Conservation (phyloP, 2,888 invertebrate species). For the Hipparchia semele region DNA sequence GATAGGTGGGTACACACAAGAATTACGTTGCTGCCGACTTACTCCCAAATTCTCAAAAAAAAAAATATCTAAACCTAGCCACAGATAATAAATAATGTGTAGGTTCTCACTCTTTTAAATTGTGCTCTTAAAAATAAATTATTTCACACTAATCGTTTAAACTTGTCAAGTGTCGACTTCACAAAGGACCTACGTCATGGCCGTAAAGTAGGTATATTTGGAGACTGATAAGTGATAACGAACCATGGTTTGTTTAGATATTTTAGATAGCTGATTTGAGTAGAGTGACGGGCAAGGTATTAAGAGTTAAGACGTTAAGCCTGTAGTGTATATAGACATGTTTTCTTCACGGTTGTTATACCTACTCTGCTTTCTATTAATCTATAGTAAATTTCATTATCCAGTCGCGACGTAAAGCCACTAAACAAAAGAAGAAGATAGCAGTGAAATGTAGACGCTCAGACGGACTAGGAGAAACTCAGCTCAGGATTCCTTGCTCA, state of each 20-base stretch:
- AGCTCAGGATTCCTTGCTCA: too few species aligned
- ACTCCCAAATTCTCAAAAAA: too few species aligned
- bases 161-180: too few species aligned
- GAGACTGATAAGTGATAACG: constrained; percentile 20
- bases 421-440: too few species aligned
- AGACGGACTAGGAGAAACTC: too few species aligned
- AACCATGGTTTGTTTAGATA: constrained; percentile 2
- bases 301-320: constrained; percentile 14
- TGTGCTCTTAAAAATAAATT: constrained; percentile 10
- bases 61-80: too few species aligned
- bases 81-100: neutral
- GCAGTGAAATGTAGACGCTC: too few species aligned
- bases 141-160: too few species aligned
- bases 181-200: constrained; percentile 19
- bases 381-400: too few species aligned
- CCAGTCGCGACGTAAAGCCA: too few species aligned
- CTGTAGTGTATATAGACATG: neutral
- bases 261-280: neutral
- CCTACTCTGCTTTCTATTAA: neutral
- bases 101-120: neutral
- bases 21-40: too few species aligned
- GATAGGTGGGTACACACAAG: too few species aligned
- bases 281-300: constrained; percentile 21
- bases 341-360: constrained; percentile 10
- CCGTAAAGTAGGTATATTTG: constrained; percentile 26